Evolutionary conservation across 2,113 vertebrate genomes (phyloP), one percentile per base, ranked within the genome.

Genomic region (Centropus bengalensis): DNA sequence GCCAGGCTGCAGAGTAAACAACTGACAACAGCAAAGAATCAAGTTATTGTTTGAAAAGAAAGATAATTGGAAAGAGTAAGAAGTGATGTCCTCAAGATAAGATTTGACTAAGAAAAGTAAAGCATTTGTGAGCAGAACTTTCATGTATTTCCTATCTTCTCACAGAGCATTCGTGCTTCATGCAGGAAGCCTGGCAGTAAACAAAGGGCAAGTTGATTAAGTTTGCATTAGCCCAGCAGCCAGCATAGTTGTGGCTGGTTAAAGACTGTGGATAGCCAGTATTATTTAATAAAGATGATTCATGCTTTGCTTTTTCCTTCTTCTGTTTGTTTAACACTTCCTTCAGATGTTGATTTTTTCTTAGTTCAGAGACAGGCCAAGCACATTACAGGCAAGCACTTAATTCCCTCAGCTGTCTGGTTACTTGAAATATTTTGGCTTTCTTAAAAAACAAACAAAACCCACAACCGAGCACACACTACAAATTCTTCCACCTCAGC

Each of bases 201-300:
- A 22, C 11, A 23, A 0, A 0, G 22, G 27, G 6, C 4, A 1
- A 73, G 28, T 14, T 49, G 11, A 22, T 14, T 11, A 44, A 51
- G 44, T 36, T 32, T 66, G 12, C 5, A 2, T 68, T 54, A 68
- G 28, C 9, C 6, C 11, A 16, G 44, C 32, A 75, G 28, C 18
- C 12, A 15, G 30, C 7, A 45, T 51, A n/a, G 12, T 3, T 52
- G 36, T 14, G 32, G 8, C 44, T 74, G 6, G 27, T 44, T 59
- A 67, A 22, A 51, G 44, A 26, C 38, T 27, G 26, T 23, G 23
- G 32, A 60, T 38, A 54, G 8, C 23, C 45, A 54, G 14, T n/a
- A 54, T n/a, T 23, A 21, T 40, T 68, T 54, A 68, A 38, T n/a
- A 52, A 44, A 60, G 27, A 38, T 5, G 14, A 11, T 23, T 59